A percentile compares a stretch with the other conserved stretches of the same genome.
These are phyloP conservation scores for Neogobius melanostomus DNA, from an alignment of 2,113 vertebrate species.

Conservation along the genomic window DNA sequence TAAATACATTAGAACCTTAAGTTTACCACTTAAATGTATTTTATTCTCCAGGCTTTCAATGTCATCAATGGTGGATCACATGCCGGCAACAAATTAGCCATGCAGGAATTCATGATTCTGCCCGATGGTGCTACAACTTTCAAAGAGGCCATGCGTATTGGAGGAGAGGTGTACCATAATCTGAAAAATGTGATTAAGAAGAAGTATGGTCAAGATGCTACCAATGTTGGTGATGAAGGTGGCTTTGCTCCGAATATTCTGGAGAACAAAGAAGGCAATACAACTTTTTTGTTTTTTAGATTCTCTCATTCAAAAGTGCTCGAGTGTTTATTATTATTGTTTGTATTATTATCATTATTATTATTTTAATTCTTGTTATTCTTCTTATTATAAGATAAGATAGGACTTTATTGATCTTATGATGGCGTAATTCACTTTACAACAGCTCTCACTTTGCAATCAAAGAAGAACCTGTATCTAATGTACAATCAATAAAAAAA, in stretches of 20 bases:
- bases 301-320: too few relatives aligned
- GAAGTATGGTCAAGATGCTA: slow-evolving; percentile 96
- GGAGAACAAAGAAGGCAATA: slow-evolving; percentile 92
- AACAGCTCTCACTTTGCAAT: too few relatives aligned
- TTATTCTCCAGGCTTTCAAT: slow-evolving; percentile 84
- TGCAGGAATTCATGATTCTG: slow-evolving; percentile 99
- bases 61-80: slow-evolving; percentile 98
- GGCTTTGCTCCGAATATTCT: slow-evolving; percentile 98
- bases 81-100: slow-evolving; percentile 96
- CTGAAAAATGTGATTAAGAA: slow-evolving; percentile 96
- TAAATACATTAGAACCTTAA: background rate
- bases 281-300: background rate
- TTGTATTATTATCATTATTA: too few relatives aligned
- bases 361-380: too few relatives aligned
- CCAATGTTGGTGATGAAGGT: slow-evolving; percentile 95
- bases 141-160: slow-evolving; percentile 93
- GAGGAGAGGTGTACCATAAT: slow-evolving; percentile 96
- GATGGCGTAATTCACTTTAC: too few relatives aligned
- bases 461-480: too few relatives aligned
- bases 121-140: slow-evolving; percentile 87
- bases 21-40: background rate
- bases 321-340: too few relatives aligned
- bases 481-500: too few relatives aligned
- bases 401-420: too few relatives aligned
- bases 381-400: too few relatives aligned